Conservation (phyloP, 2,113 vertebrate species). For the Bufo gargarizans region DNA sequence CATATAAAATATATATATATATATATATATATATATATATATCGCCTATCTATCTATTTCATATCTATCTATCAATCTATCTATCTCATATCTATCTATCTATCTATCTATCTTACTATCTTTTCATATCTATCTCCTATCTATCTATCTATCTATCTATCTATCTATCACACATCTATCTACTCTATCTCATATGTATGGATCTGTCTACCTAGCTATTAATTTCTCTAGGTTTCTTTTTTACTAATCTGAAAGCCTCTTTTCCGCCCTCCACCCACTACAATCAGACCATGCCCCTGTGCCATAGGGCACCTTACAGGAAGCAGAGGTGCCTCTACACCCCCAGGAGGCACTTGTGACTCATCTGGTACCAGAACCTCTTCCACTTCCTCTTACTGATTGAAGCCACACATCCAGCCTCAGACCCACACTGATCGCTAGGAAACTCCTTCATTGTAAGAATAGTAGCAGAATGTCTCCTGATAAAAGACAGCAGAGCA, state of each 20-base stretch:
- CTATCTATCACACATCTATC: not conserved
- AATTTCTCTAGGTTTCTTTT: not conserved
- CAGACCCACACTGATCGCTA: no score
- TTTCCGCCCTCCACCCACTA: slow-evolving; percentile 1
- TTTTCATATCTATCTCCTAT: no score
- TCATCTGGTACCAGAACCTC: slow-evolving; percentile 16
- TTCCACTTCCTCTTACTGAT: slow-evolving; percentile 29
- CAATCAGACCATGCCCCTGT: not conserved
- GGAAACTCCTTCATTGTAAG: not conserved
- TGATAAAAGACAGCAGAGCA: no score
- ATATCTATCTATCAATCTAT: not conserved
- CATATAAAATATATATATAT: no score
- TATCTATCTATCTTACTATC: no score
- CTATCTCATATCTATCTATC: no score
- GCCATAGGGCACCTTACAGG: slow-evolving; percentile 34
- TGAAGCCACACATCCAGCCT: no score
- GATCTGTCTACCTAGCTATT: not conserved
- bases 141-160: slow-evolving; percentile 8
- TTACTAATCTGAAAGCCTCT: no score
- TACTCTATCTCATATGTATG: not conserved
- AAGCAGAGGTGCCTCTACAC: slow-evolving; percentile 30
- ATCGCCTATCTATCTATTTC: not conserved
- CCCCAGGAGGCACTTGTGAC: not conserved
- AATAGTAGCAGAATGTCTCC: not conserved
- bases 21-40: no score